Percentiles rank a stretch among this genome's conserved stretches.
These are phyloP conservation scores for Alsophila aescularia DNA, from an alignment of 2,888 invertebrate species.

Conservation along the genomic window DNA sequence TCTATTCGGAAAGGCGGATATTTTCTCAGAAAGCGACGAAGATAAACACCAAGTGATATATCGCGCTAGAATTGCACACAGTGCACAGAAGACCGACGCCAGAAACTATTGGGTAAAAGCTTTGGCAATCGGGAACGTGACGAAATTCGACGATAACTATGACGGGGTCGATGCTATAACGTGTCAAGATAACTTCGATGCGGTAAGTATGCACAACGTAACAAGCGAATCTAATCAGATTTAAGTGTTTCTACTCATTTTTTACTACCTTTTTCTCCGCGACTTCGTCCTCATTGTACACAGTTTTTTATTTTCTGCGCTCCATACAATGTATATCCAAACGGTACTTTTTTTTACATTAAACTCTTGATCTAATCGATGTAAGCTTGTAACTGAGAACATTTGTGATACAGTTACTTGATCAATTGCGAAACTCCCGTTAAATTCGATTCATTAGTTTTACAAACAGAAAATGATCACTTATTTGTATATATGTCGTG, in stretches of 20 bases:
- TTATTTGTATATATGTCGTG: no score
- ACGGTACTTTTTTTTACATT: no score
- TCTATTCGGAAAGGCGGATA: slow-evolving; percentile 63
- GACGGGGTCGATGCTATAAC: slow-evolving; percentile 58
- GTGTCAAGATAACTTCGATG: slow-evolving; percentile 65
- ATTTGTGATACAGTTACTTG: no score
- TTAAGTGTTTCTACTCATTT: background rate
- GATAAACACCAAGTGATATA: slow-evolving; percentile 49
- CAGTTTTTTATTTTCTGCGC: no score
- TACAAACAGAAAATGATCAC: no score
- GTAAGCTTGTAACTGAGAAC: no score
- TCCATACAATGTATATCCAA: no score
- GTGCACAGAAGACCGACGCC: slow-evolving; percentile 55
- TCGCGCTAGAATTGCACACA: slow-evolving; percentile 64
- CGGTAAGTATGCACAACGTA: slow-evolving; percentile 45
- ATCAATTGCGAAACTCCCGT: no score
- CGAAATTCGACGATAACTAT: slow-evolving; percentile 56
- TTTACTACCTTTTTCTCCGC: background rate
- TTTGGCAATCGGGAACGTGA: slow-evolving; percentile 54
- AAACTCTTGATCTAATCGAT: no score
- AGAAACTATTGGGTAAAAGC: slow-evolving; percentile 66
- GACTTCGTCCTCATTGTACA: no score
- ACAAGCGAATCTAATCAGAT: background rate
- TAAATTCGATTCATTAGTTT: no score
- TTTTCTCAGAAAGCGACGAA: slow-evolving; percentile 58